Conservation (phyloP, 2,888 invertebrate genomes). For the Schizaphis graminum region DNA sequence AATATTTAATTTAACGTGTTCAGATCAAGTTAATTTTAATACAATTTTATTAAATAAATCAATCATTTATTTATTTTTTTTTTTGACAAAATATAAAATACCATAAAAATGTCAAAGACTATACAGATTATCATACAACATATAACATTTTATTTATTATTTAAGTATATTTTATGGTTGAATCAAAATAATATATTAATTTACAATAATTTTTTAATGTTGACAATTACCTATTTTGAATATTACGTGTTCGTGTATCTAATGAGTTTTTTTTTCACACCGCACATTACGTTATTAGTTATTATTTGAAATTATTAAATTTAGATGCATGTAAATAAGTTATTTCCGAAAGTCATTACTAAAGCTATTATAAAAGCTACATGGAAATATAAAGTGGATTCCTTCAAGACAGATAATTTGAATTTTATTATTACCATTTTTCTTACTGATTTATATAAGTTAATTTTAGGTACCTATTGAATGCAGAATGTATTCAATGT, state of each 20-base stretch:
- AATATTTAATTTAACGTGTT: too few relatives aligned
- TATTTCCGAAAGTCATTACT: constrained; percentile 3
- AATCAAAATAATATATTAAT: too few relatives aligned
- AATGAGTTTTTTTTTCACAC: not conserved
- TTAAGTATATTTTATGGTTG: too few relatives aligned
- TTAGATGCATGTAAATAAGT: not conserved
- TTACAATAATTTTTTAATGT: too few relatives aligned
- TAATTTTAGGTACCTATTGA: not conserved
- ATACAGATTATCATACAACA: too few relatives aligned
- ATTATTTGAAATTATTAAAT: not conserved
- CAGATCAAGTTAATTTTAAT: too few relatives aligned
- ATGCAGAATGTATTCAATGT: not conserved
- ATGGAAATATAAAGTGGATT: not conserved
- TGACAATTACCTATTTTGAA: not conserved
- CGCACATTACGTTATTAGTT: not conserved
- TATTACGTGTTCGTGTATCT: not conserved
- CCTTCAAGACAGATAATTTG: not conserved
- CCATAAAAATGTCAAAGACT: too few relatives aligned
- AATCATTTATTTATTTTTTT: too few relatives aligned
- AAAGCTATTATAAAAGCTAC: not conserved
- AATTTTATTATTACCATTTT: not conserved
- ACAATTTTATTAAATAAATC: too few relatives aligned
- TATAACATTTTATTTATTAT: not conserved
- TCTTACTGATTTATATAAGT: not conserved
- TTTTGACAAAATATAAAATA: too few relatives aligned